These are phyloP conservation scores for Hybos culiciformis DNA, from an alignment of 2,888 invertebrate species.

Conservation along the genomic window DNA sequence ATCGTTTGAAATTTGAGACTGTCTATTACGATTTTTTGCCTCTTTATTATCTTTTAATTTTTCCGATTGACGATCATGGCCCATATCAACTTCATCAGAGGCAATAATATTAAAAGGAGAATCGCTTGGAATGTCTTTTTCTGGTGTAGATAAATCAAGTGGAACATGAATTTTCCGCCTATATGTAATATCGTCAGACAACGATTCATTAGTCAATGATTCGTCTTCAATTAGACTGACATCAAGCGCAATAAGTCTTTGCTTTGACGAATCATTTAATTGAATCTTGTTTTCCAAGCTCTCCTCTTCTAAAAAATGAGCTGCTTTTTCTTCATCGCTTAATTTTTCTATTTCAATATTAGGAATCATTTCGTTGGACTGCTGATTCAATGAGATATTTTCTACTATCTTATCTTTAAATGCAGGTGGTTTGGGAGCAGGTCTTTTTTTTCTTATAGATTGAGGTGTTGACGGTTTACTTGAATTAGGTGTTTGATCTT, in stretches of 20 bases:
- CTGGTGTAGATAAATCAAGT: constrained; percentile 19
- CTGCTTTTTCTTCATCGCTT: constrained; percentile 27
- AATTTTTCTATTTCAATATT: constrained; percentile 24
- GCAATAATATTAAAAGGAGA: too few relatives aligned
- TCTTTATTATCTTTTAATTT: constrained; percentile 45
- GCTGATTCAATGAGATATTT: constrained; percentile 20
- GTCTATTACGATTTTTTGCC: constrained; percentile 42
- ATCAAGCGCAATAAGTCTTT: constrained; percentile 19
- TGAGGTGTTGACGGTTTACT: constrained; percentile 29
- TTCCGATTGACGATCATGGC: constrained; percentile 35
- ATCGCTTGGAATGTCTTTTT: constrained; percentile 16
- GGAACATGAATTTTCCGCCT: constrained; percentile 24
- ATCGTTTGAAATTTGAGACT: constrained; percentile 29
- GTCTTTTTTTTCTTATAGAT: constrained; percentile 45
- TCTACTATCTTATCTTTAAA: constrained; percentile 9
- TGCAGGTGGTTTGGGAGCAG: constrained; percentile 42
- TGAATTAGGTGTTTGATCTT: constrained; percentile 22
- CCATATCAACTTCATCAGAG: constrained; percentile 14
- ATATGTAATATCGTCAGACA: constrained; percentile 24
- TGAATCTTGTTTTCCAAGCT: constrained; percentile 17
- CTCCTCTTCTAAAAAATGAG: constrained; percentile 4
- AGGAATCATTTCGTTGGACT: constrained; percentile 26
- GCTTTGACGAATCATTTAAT: constrained; percentile 4
- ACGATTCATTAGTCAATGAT: constrained; percentile 9
- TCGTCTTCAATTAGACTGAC: constrained; percentile 15